Evolutionary conservation across 2,113 vertebrate genomes (phyloP), one percentile per base, ranked within the genome.

Genomic region (Pangasianodon gigas): DNA sequence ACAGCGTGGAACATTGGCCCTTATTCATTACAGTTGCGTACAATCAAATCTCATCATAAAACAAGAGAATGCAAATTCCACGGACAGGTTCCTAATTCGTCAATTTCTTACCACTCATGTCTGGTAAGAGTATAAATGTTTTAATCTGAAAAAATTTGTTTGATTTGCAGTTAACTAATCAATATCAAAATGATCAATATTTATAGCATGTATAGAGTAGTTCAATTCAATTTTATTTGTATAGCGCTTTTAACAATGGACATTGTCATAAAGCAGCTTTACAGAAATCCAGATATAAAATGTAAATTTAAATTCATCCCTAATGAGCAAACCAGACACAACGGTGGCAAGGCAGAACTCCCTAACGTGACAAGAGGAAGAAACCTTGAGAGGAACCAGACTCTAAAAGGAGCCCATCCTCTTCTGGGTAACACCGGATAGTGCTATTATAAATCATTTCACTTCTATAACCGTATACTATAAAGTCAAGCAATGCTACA

Each of bases 1-100:
- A 93, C 86, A 89, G 94, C 93, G 93, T 92, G 92, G 92, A 92
- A 19, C 89, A 14, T 44, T 9, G 18, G 71, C 89, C 88, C 89
- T 84, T 89, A 90, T 88, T 81, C 88, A 84, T 75, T 62, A 41
- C 89, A 65, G 79, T 9, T 74, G 18, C 2, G 9, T 41, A 19
- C 37, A 24, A 0, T 24, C 74, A 46, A 77, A 46, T 77, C 6
- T 8, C 18, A 74, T 74, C 71, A 44, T 44, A 74, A 41, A 46
- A 46, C 41, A 0, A 77, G 74, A 24, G 41, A 10, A 24, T 77
- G 6, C 18, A 46, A 24, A 77, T 77, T 44, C 74, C 19, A 75
- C 6, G 18, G 71, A 75, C 18, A 21, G 16, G 21, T 41, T 21
- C 16, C 6, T 75, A 0, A 75, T 41, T 41, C 2, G 1, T 32